phyloP scores from a whole-genome alignment of 2,113 vertebrate genomes.

The Phrynosoma platyrhinos region DNA sequence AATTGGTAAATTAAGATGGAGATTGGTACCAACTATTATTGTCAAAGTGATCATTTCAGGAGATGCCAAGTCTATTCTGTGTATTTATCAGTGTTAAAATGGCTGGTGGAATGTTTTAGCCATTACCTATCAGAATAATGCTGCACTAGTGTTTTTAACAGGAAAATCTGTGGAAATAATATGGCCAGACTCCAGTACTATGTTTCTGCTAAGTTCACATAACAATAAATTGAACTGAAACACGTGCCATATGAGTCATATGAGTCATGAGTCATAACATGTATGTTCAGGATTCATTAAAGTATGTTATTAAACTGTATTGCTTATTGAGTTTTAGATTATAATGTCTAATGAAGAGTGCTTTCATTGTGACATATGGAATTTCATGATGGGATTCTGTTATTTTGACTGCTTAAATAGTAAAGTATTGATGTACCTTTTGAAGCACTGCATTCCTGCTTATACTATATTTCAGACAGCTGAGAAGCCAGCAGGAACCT shows the following conservation, averaged over 20 bases:
- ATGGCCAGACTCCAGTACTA: no score
- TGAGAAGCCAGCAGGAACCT: neutral
- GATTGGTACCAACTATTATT: neutral
- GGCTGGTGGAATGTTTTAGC: neutral
- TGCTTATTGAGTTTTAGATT: neutral
- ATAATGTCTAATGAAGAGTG: neutral
- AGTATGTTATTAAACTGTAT: neutral
- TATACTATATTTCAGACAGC: neutral
- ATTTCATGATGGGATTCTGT: neutral
- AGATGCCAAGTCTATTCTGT: neutral
- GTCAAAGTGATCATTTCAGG: neutral
- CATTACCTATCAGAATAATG: neutral
- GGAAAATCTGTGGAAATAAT: neutral
- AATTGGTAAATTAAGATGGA: neutral
- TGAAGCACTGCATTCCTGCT: neutral
- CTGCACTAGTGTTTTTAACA: neutral
- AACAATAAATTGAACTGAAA: neutral
- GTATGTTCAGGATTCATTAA: no score
- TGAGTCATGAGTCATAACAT: no score
- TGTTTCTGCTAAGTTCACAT: neutral
- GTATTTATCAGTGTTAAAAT: neutral
- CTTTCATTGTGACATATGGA: neutral
- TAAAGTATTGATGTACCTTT: neutral
- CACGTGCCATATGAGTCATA: no score
- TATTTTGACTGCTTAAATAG: neutral